Evolutionary conservation across 2,113 vertebrate genomes (phyloP).

Genomic region (Phoenicopterus ruber): DNA sequence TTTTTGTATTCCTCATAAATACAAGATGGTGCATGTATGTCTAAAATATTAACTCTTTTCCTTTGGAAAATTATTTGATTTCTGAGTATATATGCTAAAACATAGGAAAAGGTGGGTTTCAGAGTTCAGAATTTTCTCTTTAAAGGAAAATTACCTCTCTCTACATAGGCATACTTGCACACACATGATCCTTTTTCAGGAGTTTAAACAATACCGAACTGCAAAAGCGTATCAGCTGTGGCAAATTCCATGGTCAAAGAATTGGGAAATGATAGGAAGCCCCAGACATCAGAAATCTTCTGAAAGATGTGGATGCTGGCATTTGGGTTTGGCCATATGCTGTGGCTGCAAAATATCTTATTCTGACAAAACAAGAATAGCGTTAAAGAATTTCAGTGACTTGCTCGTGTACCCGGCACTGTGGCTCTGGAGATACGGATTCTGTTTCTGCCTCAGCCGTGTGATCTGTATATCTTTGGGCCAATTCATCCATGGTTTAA

Average conservation of each 20-base stretch:
- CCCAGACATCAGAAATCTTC: neutral
- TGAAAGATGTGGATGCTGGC: neutral
- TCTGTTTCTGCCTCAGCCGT: constrained; percentile 35
- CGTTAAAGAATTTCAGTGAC: neutral
- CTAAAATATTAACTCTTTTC: neutral
- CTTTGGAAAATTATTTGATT: neutral
- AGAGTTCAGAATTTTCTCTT: neutral
- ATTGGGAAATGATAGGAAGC: neutral
- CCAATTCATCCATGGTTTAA: neutral
- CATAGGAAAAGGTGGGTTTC: neutral
- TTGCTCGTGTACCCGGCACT: accelerated
- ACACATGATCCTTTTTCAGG: neutral
- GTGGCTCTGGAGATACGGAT: neutral
- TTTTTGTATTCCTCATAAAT: neutral
- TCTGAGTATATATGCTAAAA: neutral
- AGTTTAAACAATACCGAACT: neutral
- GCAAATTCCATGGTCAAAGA: neutral
- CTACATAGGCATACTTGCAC: accelerated
- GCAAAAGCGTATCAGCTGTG: neutral
- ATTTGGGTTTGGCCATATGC: neutral
- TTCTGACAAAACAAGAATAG: neutral
- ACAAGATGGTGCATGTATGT: neutral
- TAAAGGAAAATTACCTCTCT: neutral
- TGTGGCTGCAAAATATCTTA: neutral
- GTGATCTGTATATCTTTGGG: constrained; percentile 12